phyloP scores from a whole-genome alignment of 2,113 vertebrate species.

The Pygoscelis antarcticus region DNA sequence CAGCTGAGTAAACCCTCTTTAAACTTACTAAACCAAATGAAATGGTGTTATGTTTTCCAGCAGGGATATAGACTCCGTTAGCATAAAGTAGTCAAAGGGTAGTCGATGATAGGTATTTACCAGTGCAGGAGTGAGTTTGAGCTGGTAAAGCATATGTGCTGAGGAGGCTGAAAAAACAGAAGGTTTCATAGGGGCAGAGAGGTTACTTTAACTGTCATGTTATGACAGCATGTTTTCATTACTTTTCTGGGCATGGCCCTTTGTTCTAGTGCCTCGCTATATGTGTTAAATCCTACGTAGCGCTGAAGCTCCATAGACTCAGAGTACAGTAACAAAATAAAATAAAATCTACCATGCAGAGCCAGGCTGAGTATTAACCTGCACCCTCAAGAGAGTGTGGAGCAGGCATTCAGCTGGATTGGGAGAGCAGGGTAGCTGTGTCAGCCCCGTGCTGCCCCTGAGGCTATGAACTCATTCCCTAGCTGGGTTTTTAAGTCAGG shows the following conservation, averaged over 20 bases:
- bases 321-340: not conserved
- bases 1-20: conserved; percentile 7
- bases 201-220: conserved; percentile 51
- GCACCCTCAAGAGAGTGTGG: rapidly evolving
- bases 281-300: conserved; percentile 57
- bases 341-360: not conserved
- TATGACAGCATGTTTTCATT: conserved; percentile 43
- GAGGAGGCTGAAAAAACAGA: conserved; percentile 55
- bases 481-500: not conserved
- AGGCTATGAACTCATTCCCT: not conserved
- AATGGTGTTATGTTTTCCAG: not conserved
- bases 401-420: not conserved
- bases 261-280: conserved; percentile 39
- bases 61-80: conserved; percentile 16
- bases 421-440: not conserved
- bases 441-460: not conserved
- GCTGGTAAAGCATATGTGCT: conserved; percentile 60
- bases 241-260: conserved; percentile 56
- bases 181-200: conserved; percentile 40
- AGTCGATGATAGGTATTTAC: conserved; percentile 4
- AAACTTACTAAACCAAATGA: not conserved
- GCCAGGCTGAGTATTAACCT: not conserved
- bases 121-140: not conserved
- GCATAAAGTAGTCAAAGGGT: conserved; percentile 43
- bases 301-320: not conserved